Conservation (phyloP, 2,888 invertebrate species). For the Sphecodes monilicornis region DNA sequence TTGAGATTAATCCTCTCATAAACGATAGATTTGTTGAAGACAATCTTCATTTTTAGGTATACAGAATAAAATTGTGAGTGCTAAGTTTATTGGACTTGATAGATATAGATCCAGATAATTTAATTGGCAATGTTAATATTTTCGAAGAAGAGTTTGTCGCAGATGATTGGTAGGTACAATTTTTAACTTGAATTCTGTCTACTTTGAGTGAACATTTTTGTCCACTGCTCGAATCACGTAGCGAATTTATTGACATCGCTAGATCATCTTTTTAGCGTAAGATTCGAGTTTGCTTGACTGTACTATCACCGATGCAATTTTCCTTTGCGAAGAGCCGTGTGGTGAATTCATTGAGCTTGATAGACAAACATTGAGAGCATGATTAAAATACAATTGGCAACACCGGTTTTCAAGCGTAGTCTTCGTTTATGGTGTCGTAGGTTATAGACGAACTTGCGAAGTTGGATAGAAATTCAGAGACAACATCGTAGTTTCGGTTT, state of each 20-base stretch:
- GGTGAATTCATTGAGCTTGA: background rate
- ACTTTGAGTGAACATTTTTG: background rate
- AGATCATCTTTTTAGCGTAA: background rate
- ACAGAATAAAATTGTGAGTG: too few species aligned
- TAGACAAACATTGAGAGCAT: background rate
- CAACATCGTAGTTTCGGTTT: background rate
- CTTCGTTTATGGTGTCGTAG: background rate
- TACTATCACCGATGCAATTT: background rate
- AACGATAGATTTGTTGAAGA: background rate
- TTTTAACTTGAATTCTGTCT: background rate
- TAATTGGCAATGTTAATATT: too few species aligned
- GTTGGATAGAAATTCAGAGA: background rate
- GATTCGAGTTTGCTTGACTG: background rate
- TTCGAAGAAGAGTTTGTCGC: background rate
- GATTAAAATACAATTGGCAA: slow-evolving; percentile 1
- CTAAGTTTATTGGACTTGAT: too few species aligned
- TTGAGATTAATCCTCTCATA: background rate
- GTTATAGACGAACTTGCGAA: background rate
- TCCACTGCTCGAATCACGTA: background rate
- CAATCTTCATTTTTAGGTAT: background rate
- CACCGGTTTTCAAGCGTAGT: background rate
- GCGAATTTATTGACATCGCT: background rate
- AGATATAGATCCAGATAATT: too few species aligned
- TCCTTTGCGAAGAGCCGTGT: background rate
- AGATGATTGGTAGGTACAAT: background rate